Evolutionary conservation across 2,888 invertebrate genomes (phyloP).

Genomic region (Anodontia alba): DNA sequence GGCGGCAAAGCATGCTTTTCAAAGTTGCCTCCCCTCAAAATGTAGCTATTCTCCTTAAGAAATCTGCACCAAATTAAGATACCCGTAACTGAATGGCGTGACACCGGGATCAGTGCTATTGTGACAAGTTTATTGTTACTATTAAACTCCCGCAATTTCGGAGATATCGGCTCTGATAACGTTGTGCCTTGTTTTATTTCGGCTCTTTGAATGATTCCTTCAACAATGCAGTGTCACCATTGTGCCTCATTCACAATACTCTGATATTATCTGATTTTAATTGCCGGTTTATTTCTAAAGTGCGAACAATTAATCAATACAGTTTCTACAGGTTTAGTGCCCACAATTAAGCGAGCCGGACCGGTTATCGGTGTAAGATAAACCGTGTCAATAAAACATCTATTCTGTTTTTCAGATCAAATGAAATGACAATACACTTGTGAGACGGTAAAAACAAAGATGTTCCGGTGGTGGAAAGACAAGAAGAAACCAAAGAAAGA

Average conservation of each 20-base stretch:
- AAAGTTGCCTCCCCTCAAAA: too few species aligned
- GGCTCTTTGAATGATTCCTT: not conserved
- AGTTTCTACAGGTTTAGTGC: not conserved
- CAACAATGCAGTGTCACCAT: conserved; percentile 15
- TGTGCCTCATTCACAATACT: conserved; percentile 12
- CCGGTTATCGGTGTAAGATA: conserved; percentile 4
- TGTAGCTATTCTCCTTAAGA: too few species aligned
- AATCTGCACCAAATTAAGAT: not conserved
- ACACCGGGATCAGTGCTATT: not conserved
- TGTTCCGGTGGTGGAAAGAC: conserved; percentile 61
- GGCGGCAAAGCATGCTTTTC: too few species aligned
- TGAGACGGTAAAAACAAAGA: conserved; percentile 6
- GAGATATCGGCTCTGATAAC: not conserved
- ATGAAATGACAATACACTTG: conserved; percentile 1
- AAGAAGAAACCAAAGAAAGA: conserved; percentile 47
- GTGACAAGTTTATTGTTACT: not conserved
- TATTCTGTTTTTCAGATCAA: conserved; percentile 7
- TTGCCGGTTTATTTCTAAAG: conserved; percentile 24
- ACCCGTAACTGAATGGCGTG: conserved; percentile 14
- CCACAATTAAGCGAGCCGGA: not conserved
- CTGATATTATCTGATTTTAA: conserved; percentile 16
- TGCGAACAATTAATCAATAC: conserved; percentile 32
- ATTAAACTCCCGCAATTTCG: not conserved
- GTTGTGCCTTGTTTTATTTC: conserved; percentile 7
- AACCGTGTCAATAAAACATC: conserved; percentile 2